Evolutionary conservation across 2,888 invertebrate species (phyloP), one percentile per base, ranked within the genome.

Genomic region (Cactoblastis cactorum): DNA sequence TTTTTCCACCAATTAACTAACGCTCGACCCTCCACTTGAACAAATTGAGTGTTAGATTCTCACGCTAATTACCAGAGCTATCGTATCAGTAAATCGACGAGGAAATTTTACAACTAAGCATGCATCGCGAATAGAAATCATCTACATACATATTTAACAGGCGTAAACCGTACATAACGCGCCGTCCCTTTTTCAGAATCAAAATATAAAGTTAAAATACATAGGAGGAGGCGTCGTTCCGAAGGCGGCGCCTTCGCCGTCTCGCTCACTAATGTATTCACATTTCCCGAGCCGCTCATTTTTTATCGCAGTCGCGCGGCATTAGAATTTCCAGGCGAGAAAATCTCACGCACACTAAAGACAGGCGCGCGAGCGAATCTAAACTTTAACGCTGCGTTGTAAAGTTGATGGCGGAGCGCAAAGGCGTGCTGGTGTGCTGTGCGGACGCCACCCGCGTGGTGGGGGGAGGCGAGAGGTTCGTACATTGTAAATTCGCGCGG

Each of bases 251-350:
- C 61, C 67, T 67, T 66, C 68, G 67, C 74, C 72, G 70, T 78
- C 78, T 78, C 84, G 73, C 82, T 82, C 75, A 54, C 67, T 88
- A 87, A 88, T 88, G 79, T 88, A 88, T 88, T 78, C 88, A 88
- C 79, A 79, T 83, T 87, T 86, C 80, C 82, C 81, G 77, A 71
- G 77, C 77, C 75, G 75, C 80, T 84, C 87, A 85, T 89, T 87
- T 87, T 88, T 89, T 89, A 89, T 89, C 88, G 85, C 86, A 83
- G 80, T 87, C 88, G 80, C 87, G 84, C 88, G 76, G 74, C 86
- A 86, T 89, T 89, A 87, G 78, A 87, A 86, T 89, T 89, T 88
- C 83, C 81, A 86, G 81, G 84, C 88, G 88, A 87, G 87, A 86
- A 88, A 89, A 85, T 83, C 82, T 79, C 79, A 82, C 85, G 73